A percentile compares a stretch with the other conserved stretches of the same genome.
phyloP scores from a whole-genome alignment of 92 coral and sea anemone species.

The Hydrozoanthus gracilis region DNA sequence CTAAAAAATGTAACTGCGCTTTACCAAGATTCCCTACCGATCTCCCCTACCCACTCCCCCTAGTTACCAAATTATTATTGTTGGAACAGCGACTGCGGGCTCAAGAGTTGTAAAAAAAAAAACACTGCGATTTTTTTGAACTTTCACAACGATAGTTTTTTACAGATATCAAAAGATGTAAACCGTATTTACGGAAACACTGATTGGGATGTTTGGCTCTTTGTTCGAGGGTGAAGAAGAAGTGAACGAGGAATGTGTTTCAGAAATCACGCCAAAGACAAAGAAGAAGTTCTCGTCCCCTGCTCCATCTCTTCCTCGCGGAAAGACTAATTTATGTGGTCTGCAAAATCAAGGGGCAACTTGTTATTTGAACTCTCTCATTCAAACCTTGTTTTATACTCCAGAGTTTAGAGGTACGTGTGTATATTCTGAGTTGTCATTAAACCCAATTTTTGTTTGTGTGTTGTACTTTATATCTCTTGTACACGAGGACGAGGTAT shows the following conservation, averaged over 20 bases:
- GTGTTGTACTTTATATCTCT: too few species aligned
- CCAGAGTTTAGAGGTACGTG: constrained; percentile 85
- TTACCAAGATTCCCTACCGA: too few species aligned
- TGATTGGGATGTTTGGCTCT: constrained; percentile 70
- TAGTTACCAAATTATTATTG: too few species aligned
- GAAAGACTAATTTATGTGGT: constrained; percentile 79
- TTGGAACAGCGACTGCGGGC: too few species aligned
- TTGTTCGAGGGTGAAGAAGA: constrained; percentile 71
- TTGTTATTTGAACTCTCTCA: constrained; percentile 81
- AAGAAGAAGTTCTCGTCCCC: constrained; percentile 8
- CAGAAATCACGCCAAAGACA: not conserved
- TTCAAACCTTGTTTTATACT: constrained; percentile 80
- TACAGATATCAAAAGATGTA: not conserved
- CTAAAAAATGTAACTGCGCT: too few species aligned
- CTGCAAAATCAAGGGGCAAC: constrained; percentile 88
- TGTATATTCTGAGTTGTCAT: not conserved
- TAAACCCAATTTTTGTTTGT: too few species aligned
- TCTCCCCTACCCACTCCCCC: too few species aligned
- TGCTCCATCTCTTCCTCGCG: constrained; percentile 58
- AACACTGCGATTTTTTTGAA: too few species aligned
- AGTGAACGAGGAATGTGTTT: constrained; percentile 15
- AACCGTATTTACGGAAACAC: not conserved
- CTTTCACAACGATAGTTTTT: too few species aligned
- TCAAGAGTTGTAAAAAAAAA: too few species aligned
- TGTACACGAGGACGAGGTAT: too few species aligned